A percentile compares a stretch with the other conserved stretches of the same genome.
Conservation (phyloP, 1,140 invertebrate species). For the Marisa cornuarietis region DNA sequence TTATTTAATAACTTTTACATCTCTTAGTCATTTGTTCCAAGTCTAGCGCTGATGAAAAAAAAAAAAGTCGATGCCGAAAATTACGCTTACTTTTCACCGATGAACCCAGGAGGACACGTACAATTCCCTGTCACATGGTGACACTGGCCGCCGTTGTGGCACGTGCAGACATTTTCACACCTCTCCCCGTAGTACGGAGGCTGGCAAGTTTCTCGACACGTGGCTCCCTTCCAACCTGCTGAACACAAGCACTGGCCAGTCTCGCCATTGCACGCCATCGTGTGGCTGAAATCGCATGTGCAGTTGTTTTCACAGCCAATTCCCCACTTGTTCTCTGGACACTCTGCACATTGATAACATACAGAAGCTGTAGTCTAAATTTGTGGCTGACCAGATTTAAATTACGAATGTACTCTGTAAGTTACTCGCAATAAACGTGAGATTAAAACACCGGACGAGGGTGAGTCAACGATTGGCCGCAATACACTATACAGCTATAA, state of each 20-base stretch:
- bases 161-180: slow-evolving; percentile 12
- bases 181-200: slow-evolving; percentile 8
- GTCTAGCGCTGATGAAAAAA: too few relatives aligned
- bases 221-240: slow-evolving; percentile 67
- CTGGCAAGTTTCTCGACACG: slow-evolving; percentile 12
- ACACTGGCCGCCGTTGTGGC: slow-evolving; percentile 1
- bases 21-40: too few relatives aligned
- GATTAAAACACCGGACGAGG: too few relatives aligned
- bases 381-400: not conserved
- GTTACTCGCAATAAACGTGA: too few relatives aligned
- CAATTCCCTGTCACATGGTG: slow-evolving; percentile 21
- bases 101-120: slow-evolving; percentile 69
- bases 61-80: too few relatives aligned
- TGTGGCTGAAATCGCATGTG: slow-evolving; percentile 79
- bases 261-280: slow-evolving; percentile 75
- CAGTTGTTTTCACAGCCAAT: slow-evolving; percentile 81
- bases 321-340: slow-evolving; percentile 68
- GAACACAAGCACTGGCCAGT: slow-evolving; percentile 85
- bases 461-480: too few relatives aligned
- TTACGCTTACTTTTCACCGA: not conserved
- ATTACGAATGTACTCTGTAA: not conserved
- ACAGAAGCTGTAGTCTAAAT: not conserved
- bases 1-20: too few relatives aligned
- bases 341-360: slow-evolving; percentile 72
- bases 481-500: too few relatives aligned